A percentile compares a stretch with the other conserved stretches of the same genome.
These are phyloP conservation scores for Discoglossus pictus DNA, from an alignment of 2,797 vertebrate genomes.

Conservation along the genomic window DNA sequence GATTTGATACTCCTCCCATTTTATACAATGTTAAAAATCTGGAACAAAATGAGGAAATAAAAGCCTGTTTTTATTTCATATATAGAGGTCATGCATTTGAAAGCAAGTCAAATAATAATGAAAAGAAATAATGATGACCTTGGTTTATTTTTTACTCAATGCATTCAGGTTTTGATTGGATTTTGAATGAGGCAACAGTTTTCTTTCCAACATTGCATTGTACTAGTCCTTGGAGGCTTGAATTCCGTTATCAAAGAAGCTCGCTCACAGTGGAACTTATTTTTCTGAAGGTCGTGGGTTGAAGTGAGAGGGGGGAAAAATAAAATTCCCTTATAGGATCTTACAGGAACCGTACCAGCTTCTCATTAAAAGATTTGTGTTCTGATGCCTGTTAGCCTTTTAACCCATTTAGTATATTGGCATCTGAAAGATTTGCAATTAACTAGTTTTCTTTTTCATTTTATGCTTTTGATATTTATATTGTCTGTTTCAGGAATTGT, in stretches of 20 bases:
- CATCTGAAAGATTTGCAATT: slow-evolving; percentile 21
- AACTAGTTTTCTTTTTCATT: slow-evolving; percentile 28
- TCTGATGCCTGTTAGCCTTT: slow-evolving; percentile 46
- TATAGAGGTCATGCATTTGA: slow-evolving; percentile 63
- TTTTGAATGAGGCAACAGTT: slow-evolving; percentile 61
- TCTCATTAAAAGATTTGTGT: slow-evolving; percentile 56
- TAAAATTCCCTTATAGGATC: slow-evolving; percentile 52
- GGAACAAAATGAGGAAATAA: slow-evolving; percentile 59
- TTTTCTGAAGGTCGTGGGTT: slow-evolving; percentile 63
- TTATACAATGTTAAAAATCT: slow-evolving; percentile 62
- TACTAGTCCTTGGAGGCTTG: slow-evolving; percentile 60
- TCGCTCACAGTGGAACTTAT: slow-evolving; percentile 53
- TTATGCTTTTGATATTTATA: slow-evolving; percentile 15
- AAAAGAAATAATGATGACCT: slow-evolving; percentile 68
- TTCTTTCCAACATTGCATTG: slow-evolving; percentile 60
- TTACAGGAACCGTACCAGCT: slow-evolving; percentile 41
- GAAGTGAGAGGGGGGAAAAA: slow-evolving; percentile 44
- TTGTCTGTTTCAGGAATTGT: no score
- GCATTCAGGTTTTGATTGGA: slow-evolving; percentile 65
- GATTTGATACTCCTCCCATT: slow-evolving; percentile 64
- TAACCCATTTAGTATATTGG: slow-evolving; percentile 35
- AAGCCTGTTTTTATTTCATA: slow-evolving; percentile 65
- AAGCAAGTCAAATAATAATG: slow-evolving; percentile 64
- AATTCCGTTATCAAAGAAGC: slow-evolving; percentile 62
- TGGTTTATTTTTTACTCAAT: slow-evolving; percentile 68